Percentiles rank a stretch among this genome's conserved stretches.
Conservation (phyloP, 1,140 invertebrate genomes). For the Euura saliciscinereae region DNA sequence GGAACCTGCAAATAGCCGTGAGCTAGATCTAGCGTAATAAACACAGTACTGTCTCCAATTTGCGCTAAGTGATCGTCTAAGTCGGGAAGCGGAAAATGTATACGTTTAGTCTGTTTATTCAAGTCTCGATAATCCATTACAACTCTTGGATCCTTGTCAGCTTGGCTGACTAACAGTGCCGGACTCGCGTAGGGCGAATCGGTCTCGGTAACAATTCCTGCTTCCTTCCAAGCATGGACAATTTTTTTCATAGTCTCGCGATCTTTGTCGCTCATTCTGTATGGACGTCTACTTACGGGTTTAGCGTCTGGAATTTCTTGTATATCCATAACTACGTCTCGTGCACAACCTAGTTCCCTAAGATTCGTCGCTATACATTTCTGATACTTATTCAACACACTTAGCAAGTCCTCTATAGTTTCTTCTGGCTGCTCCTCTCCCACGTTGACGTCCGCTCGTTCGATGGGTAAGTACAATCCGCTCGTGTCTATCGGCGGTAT, state of each 20-base stretch:
- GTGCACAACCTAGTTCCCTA: constrained; percentile 19
- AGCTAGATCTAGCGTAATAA: constrained; percentile 23
- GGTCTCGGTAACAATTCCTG: too few species aligned
- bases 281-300: constrained; percentile 21
- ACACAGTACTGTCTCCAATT: constrained; percentile 14
- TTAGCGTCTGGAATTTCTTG: constrained; percentile 9
- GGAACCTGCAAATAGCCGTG: constrained; percentile 28
- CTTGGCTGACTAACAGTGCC: not conserved
- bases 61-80: constrained; percentile 20
- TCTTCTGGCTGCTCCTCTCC: constrained; percentile 3
- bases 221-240: constrained; percentile 14
- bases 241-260: constrained; percentile 24
- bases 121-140: constrained; percentile 20
- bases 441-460: constrained; percentile 13
- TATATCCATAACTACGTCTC: constrained; percentile 18
- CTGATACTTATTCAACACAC: constrained; percentile 18
- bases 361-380: constrained; percentile 20
- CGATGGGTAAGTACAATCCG: not conserved
- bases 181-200: too few species aligned
- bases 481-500: not conserved
- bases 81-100: constrained; percentile 23
- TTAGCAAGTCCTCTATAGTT: constrained; percentile 15
- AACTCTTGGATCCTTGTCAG: constrained; percentile 5
- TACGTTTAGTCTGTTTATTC: constrained; percentile 19
- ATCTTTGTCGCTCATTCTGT: constrained; percentile 17